Conservation (phyloP, 2,888 invertebrate species). For the Meandrusa payeni region DNA sequence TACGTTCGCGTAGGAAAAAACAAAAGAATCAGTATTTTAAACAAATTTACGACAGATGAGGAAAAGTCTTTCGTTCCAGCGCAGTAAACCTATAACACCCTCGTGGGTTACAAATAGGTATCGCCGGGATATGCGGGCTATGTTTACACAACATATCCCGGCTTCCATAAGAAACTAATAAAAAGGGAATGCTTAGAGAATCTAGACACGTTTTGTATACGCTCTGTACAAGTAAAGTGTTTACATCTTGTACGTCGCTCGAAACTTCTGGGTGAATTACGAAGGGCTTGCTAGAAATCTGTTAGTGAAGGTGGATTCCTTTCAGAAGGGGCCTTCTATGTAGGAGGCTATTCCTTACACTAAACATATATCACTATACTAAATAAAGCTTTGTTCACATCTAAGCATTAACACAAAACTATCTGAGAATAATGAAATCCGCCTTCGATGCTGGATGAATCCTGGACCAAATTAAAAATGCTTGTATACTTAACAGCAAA, state of each 20-base stretch:
- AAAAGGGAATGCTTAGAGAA: slow-evolving; percentile 19
- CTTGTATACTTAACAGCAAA: too few species aligned
- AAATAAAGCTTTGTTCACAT: too few species aligned
- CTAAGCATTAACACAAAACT: too few species aligned
- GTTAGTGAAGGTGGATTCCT: too few species aligned
- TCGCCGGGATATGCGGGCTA: slow-evolving; percentile 1
- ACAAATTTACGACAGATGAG: slow-evolving; percentile 15
- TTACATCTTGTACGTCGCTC: slow-evolving; percentile 2
- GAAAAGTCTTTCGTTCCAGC: slow-evolving; percentile 9
- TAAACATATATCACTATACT: too few species aligned
- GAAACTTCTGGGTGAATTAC: slow-evolving; percentile 1
- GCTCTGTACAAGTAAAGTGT: slow-evolving; percentile 9
- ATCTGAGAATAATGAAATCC: too few species aligned
- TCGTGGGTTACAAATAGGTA: slow-evolving; percentile 20
- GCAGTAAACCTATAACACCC: slow-evolving; percentile 18
- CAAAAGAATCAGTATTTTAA: slow-evolving; percentile 6
- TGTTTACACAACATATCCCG: slow-evolving; percentile 22
- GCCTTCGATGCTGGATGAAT: too few species aligned
- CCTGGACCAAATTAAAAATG: too few species aligned
- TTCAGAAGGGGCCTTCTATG: too few species aligned
- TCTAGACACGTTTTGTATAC: slow-evolving; percentile 21
- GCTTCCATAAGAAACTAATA: slow-evolving; percentile 17
- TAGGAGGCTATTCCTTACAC: too few species aligned
- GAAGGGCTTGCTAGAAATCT: background rate
- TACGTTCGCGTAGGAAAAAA: background rate